Evolutionary conservation across 2,888 invertebrate genomes (phyloP), one percentile per base, ranked within the genome.

Genomic region (Cheilosia pagana): DNA sequence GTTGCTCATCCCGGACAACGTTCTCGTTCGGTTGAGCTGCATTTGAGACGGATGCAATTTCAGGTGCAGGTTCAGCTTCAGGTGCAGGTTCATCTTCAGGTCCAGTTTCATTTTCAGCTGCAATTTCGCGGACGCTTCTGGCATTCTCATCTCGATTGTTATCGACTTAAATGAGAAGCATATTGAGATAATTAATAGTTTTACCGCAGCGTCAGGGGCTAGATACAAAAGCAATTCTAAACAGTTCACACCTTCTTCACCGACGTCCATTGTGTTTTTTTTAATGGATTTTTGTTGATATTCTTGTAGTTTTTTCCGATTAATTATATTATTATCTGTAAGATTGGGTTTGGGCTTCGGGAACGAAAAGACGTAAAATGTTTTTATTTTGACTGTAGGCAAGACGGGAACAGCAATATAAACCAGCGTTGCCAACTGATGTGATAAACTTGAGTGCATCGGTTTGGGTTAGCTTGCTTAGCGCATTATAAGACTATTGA

Each of bases 341-440:
- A 35, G 35, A 35, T 10, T 12, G 12, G 35, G 35, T 2, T 35
- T 35, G 3, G 3, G 35, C 3, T 7, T 28, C 8, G 8, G 7
- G 1, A 35, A 12, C 35, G 12, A 35, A 35, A 35, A 45, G 14
- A 65, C 63, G 65, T 19, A 63, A 60, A 68, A 35, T 76, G 35
- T 76, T 67, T 60, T 68, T 76, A 68, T 76, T 76, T 67, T 75
- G 19, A 45, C 35, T 35, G 12, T 35, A 12, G 35, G 12, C 35
- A 10, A 12, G 35, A 3, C 10, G 12, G 12, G 35, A 12, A 35
- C 3, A 35, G 0, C 10, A 35, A 12, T 3, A 35, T 3, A 35
- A 35, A 3, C 12, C 12, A 3, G 35, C 35, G 35, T 35, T 35
- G 35, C 35, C 35, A 35, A 35, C 8, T 35, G 3, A 35, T 12